Conservation (phyloP, 2,888 invertebrate genomes). For the Habroteleia sp. region DNA sequence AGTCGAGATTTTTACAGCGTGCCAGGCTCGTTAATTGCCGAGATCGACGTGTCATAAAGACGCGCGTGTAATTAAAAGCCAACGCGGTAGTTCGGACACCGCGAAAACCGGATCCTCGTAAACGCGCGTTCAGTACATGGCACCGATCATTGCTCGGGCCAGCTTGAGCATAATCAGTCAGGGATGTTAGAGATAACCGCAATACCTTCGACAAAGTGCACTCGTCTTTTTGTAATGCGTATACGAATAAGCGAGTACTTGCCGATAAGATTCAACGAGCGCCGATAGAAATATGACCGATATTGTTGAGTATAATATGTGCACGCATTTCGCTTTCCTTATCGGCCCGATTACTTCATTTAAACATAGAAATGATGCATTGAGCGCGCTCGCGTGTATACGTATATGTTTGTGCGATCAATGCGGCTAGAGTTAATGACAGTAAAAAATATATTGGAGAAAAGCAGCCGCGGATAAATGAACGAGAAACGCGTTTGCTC, state of each 20-base stretch:
- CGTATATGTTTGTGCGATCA: too few species aligned
- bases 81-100: constrained; percentile 18
- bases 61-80: constrained; percentile 51
- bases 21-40: constrained; percentile 41
- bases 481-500: too few species aligned
- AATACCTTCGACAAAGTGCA: constrained; percentile 43
- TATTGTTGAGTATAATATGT: constrained; percentile 1
- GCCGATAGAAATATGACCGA: constrained; percentile 10
- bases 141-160: constrained; percentile 40
- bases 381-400: too few species aligned
- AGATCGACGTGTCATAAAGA: constrained; percentile 52
- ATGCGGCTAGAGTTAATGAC: too few species aligned
- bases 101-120: constrained; percentile 56
- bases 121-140: constrained; percentile 50
- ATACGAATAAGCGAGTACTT: constrained; percentile 15
- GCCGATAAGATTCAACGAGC: constrained; percentile 21
- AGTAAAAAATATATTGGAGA: too few species aligned
- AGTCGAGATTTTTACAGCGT: constrained; percentile 29
- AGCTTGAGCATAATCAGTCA: constrained; percentile 47
- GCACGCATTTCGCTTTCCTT: constrained; percentile 18
- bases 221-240: constrained; percentile 22
- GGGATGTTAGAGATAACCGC: constrained; percentile 51
- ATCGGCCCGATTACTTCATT: too few species aligned
- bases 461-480: too few species aligned
- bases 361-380: too few species aligned